These are phyloP conservation scores for Diglossa brunneiventris DNA, from an alignment of 2,113 vertebrate species.

Conservation along the genomic window DNA sequence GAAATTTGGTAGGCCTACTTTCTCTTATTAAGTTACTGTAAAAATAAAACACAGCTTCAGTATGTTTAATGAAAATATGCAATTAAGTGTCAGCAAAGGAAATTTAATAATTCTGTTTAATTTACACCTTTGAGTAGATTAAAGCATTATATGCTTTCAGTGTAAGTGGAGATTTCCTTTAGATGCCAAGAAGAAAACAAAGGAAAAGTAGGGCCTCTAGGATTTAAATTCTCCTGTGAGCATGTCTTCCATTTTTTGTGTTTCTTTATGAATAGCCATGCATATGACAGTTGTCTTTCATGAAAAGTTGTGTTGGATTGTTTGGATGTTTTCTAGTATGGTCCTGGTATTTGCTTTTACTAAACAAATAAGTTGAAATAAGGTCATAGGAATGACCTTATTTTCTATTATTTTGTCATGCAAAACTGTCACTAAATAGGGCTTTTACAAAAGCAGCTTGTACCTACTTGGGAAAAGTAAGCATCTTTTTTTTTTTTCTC, in stretches of 20 bases:
- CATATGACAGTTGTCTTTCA: background rate
- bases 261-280: background rate
- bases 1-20: background rate
- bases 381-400: background rate
- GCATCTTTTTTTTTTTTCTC: background rate
- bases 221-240: background rate
- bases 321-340: background rate
- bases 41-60: constrained; percentile 3
- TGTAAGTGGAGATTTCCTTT: background rate
- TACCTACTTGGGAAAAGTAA: background rate
- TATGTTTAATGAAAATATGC: background rate
- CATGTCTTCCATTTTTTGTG: background rate
- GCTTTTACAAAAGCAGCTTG: background rate
- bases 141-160: background rate
- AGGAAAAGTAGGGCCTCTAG: background rate
- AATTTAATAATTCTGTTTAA: background rate
- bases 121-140: background rate
- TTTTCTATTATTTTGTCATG: background rate
- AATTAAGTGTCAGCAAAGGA: background rate
- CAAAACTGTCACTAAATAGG: background rate
- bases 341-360: background rate
- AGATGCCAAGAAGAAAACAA: background rate
- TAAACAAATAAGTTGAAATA: background rate
- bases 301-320: background rate
- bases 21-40: background rate